These are phyloP conservation scores for Hucho hucho DNA, from an alignment of 2,113 vertebrate genomes.

Conservation along the genomic window DNA sequence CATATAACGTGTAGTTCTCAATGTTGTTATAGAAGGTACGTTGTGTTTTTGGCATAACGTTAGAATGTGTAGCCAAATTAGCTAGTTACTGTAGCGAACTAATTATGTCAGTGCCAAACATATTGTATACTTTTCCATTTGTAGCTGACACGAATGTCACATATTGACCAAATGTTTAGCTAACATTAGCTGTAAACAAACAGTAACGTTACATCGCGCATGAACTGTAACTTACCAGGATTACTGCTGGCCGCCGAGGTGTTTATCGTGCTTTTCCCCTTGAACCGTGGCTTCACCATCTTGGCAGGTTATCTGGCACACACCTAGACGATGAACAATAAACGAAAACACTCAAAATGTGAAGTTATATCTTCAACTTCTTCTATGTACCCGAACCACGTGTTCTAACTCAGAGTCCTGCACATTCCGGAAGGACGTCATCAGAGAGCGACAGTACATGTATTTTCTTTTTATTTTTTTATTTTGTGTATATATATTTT, in stretches of 20 bases:
- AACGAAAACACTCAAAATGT: not conserved
- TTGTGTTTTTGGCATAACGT: too few relatives aligned
- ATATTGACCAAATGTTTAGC: too few relatives aligned
- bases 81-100: too few relatives aligned
- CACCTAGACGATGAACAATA: slow-evolving; percentile 1
- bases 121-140: too few relatives aligned
- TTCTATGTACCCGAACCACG: slow-evolving; percentile 48
- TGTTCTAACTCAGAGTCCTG: slow-evolving; percentile 33
- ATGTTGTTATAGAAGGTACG: too few relatives aligned
- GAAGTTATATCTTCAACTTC: not conserved
- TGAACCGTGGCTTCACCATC: slow-evolving; percentile 91
- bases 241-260: slow-evolving; percentile 89
- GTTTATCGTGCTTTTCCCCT: slow-evolving; percentile 88
- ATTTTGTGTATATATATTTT: too few relatives aligned
- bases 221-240: slow-evolving; percentile 77
- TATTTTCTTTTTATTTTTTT: too few relatives aligned
- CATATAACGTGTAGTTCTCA: too few relatives aligned
- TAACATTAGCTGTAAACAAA: slow-evolving; percentile 6
- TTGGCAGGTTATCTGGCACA: slow-evolving; percentile 37
- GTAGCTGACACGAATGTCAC: too few relatives aligned
- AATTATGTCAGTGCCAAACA: too few relatives aligned
- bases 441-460: slow-evolving; percentile 33
- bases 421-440: slow-evolving; percentile 63
- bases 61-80: too few relatives aligned
- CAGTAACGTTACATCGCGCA: slow-evolving; percentile 34